Base-by-base conservation (phyloP, 2,113 vertebrate genomes). In the Phoxinus phoxinus region DNA sequence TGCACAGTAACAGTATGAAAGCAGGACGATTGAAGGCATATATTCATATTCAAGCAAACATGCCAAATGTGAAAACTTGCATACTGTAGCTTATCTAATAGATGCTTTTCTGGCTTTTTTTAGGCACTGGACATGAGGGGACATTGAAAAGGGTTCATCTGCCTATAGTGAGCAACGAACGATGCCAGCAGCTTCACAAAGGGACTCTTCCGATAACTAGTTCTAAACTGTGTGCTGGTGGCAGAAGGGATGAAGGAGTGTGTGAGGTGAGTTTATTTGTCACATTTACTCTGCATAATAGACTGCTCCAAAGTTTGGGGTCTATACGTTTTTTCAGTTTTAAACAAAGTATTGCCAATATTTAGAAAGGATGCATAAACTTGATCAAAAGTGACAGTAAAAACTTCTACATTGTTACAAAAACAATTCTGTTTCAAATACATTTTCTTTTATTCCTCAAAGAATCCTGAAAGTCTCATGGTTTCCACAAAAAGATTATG, bases 161-260 rank as follows among this genome's bases (percentile, higher is more conserved):
- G 51, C 93, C 95, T 75, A 95, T 98, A 59, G 94, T 99, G 91
- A 94, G 95, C 80, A 98, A 97, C 85, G 94, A 96, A 84, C 96
- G 92, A 87, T 99, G 98, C 87, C 94, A 93, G 88, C 95, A 97
- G 1, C 94, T 97, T 90, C 96, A 98, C 90, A 94, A 96, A 92
- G 96, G 97, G 41, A 97, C 93, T 87, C 93, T 99, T 86, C 95
- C 93, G 53, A 95, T 99, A 89, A 97, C 94, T 86, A 96, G 97
- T 56, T 96, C 95, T 83, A 97, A 97, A 94, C 95, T 99, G 89
- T 99, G 98, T 90, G 98, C 98, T 48, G 97, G 96, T 32, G 97
- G 97, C 59, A 96, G 92, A 89, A 96, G 94, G 51, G 92, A 96
- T n/a, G 96, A 97, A 88, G 98, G 97, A 80, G 97, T 98, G 76